Percentiles rank a stretch among this genome's conserved stretches.
Evolutionary conservation across 2,113 vertebrate species (phyloP).

Genomic region (Fulica atra): DNA sequence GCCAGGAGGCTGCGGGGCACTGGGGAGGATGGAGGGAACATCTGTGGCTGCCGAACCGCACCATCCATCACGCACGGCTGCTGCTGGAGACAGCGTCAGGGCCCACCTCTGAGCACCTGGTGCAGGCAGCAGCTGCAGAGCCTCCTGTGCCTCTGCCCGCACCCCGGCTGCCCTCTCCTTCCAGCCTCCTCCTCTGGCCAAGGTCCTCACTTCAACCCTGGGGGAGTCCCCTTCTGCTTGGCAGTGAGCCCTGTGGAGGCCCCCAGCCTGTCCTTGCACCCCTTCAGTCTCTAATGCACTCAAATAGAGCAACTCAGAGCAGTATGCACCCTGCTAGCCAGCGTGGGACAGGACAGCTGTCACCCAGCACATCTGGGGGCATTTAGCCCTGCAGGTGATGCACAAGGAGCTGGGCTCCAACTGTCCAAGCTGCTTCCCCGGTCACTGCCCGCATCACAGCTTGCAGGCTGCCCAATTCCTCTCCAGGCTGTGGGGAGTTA

Average conservation of each 20-base stretch:
- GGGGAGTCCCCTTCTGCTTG: background rate
- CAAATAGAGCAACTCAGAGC: rapidly evolving
- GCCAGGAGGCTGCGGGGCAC: background rate
- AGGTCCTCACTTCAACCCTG: rapidly evolving
- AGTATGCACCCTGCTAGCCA: rapidly evolving
- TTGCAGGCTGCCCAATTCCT: rapidly evolving
- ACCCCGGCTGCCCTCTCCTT: background rate
- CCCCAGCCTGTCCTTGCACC: rapidly evolving
- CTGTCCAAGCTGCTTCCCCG: background rate
- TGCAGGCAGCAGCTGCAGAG: rapidly evolving
- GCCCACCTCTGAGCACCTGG: background rate
- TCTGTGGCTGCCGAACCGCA: rapidly evolving
- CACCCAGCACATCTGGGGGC: background rate
- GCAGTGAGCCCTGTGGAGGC: background rate
- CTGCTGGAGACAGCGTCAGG: rapidly evolving
- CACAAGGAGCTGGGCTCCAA: background rate
- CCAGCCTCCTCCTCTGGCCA: background rate
- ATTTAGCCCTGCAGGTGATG: background rate
- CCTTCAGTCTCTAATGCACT: rapidly evolving
- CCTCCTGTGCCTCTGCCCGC: background rate
- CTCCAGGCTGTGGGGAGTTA: rapidly evolving
- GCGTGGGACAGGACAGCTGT: background rate
- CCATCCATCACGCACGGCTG: background rate
- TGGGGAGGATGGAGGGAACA: background rate
- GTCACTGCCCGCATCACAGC: background rate